These are phyloP conservation scores for Orius laevigatus DNA, from an alignment of 1,140 invertebrate genomes.

Conservation along the genomic window DNA sequence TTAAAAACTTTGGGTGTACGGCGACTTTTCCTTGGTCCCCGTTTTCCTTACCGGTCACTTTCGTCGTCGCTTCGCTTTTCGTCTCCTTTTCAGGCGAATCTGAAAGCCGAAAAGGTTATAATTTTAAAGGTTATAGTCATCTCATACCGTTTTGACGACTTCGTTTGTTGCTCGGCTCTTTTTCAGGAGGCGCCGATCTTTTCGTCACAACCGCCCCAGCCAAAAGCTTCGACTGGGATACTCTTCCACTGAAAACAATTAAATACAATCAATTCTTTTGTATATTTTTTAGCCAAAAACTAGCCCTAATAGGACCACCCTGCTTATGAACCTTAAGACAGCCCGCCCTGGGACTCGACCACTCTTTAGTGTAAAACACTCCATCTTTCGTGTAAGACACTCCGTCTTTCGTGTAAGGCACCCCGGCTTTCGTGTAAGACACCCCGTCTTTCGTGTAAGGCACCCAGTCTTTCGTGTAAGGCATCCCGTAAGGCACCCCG, in stretches of 20 bases:
- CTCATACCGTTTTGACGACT: too few relatives aligned
- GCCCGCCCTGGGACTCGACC: too few relatives aligned
- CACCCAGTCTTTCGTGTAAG: too few relatives aligned
- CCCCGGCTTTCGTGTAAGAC: too few relatives aligned
- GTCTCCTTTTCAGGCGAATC: neutral
- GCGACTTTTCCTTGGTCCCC: neutral
- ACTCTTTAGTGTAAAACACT: too few relatives aligned
- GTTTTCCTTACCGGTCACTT: neutral
- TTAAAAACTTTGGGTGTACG: neutral
- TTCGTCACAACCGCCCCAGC: slow-evolving; percentile 43
- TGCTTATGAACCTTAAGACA: too few relatives aligned
- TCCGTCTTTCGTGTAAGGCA: too few relatives aligned
- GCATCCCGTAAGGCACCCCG: too few relatives aligned
- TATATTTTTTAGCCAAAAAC: neutral
- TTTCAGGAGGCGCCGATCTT: slow-evolving; percentile 19
- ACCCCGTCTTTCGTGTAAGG: too few relatives aligned
- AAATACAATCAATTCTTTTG: slow-evolving; percentile 9
- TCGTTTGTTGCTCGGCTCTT: too few relatives aligned
- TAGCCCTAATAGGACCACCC: too few relatives aligned
- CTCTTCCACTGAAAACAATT: slow-evolving; percentile 23
- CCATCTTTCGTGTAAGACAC: too few relatives aligned
- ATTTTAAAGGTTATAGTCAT: neutral
- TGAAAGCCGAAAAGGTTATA: slow-evolving; percentile 15
- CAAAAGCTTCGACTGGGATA: slow-evolving; percentile 37
- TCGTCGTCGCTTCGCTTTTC: neutral